Evolutionary conservation across 2,888 invertebrate genomes (phyloP), one percentile per base, ranked within the genome.

Genomic region (Cosmia trapezina): DNA sequence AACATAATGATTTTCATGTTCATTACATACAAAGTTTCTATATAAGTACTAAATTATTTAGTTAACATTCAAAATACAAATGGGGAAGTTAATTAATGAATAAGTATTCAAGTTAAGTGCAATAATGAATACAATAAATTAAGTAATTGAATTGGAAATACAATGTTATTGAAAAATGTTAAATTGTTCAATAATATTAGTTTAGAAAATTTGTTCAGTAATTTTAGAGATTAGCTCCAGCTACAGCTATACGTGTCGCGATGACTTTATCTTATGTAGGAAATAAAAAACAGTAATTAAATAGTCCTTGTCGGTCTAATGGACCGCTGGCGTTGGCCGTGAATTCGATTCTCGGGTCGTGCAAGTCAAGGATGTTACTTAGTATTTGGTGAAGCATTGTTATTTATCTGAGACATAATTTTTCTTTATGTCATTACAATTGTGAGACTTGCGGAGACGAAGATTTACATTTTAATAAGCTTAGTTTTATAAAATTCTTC

Each of bases 221-320:
- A 0, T 70, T 51, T 53, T 43, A 19, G 54, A 33, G 12, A 37
- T 49, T 0, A 41, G n/a, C 4, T 19, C 14, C 11, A 4, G 2
- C 8, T 49, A 57, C 47, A 61, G 14, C 60, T 43, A 33, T 49
- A 75, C 49, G 7, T 49, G 6, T 59, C n/a, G n/a, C 33, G 61
- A 75, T 75, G 62, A 61, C 9, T 74, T 74, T 14, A 49, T 59
- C 43, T n/a, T 28, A 77, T 67, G 45, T 64, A 70, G 49, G 33
- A 60, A 71, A 76, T 64, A 28, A 76, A 69, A 76, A 75, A 68
- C 66, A 68, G 37, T 49, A 75, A 81, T 75, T 69, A 53, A 49
- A 56, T 17, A 78, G 79, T 81, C 87, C 85, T 86, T 85, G 83
- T 83, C 85, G 87, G 73, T 85, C 87, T 81, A 86, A 85, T 86